Conservation (phyloP, 2,797 vertebrate genomes). For the Discoglossus pictus region DNA sequence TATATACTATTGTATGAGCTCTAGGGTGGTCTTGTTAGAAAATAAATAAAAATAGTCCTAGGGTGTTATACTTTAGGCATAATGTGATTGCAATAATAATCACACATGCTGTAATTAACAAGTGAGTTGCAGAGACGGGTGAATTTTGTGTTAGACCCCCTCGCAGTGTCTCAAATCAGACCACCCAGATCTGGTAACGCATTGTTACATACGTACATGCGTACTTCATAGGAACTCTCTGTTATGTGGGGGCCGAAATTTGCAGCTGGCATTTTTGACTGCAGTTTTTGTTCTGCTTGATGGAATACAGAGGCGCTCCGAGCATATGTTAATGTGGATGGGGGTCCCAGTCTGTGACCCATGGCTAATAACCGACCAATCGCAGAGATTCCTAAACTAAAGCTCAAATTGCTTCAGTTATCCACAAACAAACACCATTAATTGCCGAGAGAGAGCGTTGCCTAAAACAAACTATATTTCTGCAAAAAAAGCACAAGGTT, state of each 20-base stretch:
- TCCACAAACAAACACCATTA: conserved; percentile 63
- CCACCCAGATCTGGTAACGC: conserved; percentile 43
- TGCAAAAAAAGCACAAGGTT: conserved; percentile 55
- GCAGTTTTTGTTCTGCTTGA: conserved; percentile 53
- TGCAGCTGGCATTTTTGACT: conserved; percentile 54
- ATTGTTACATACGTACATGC: conserved; percentile 36
- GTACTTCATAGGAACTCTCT: conserved; percentile 22
- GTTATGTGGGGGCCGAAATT: conserved; percentile 39
- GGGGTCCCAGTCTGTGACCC: conserved; percentile 61
- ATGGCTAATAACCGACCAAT: conserved; percentile 64
- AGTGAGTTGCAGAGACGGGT: no score
- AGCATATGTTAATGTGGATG: conserved; percentile 59
- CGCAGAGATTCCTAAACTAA: conserved; percentile 57
- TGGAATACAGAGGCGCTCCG: conserved; percentile 54
- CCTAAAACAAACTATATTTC: conserved; percentile 55
- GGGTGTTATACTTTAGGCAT: no score
- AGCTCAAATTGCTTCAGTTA: conserved; percentile 58
- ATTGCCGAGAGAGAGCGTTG: conserved; percentile 56
- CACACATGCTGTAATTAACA: no score
- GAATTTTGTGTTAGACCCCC: background rate
- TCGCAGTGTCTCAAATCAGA: conserved; percentile 17
- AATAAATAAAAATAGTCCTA: no score
- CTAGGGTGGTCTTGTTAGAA: no score
- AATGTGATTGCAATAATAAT: no score
- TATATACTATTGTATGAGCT: no score